Evolutionary conservation across 2,113 vertebrate species (phyloP).

Genomic region (Aptenodytes patagonicus): DNA sequence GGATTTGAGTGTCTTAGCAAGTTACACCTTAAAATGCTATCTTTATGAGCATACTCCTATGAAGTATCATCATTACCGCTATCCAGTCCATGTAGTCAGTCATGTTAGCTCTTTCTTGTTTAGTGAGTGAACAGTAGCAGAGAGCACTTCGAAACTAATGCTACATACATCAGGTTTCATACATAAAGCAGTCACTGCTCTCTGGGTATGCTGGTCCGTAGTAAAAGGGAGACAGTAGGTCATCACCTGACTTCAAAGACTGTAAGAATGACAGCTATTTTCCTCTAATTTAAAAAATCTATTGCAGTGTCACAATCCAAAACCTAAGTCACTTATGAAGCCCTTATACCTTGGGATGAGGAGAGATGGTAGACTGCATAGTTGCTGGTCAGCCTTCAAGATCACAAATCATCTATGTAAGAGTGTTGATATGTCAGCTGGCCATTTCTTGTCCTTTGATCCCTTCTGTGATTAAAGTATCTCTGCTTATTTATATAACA

Average conservation of each 20-base stretch:
- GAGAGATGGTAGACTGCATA: not conserved
- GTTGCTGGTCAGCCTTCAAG: not conserved
- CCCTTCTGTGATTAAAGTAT: not conserved
- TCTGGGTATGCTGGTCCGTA: not conserved
- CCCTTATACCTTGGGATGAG: not conserved
- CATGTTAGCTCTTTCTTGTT: not conserved
- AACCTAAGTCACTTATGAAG: not conserved
- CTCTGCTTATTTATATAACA: not conserved
- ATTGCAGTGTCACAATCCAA: not conserved
- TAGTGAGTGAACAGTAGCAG: not conserved
- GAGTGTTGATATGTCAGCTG: not conserved
- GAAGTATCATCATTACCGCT: not conserved
- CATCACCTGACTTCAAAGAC: not conserved
- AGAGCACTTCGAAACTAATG: not conserved
- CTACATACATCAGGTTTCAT: not conserved
- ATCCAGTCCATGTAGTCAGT: not conserved
- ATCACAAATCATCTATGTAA: not conserved
- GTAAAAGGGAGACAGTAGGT: not conserved
- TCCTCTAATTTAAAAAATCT: not conserved
- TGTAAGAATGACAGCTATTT: not conserved
- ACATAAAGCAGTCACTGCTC: not conserved
- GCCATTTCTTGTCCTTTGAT: not conserved
- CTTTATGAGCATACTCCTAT: not conserved
- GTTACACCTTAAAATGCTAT: slow-evolving; percentile 5
- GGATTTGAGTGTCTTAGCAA: not conserved